Base-by-base conservation (phyloP, 2,888 invertebrate species). In the Meloe dianella region DNA sequence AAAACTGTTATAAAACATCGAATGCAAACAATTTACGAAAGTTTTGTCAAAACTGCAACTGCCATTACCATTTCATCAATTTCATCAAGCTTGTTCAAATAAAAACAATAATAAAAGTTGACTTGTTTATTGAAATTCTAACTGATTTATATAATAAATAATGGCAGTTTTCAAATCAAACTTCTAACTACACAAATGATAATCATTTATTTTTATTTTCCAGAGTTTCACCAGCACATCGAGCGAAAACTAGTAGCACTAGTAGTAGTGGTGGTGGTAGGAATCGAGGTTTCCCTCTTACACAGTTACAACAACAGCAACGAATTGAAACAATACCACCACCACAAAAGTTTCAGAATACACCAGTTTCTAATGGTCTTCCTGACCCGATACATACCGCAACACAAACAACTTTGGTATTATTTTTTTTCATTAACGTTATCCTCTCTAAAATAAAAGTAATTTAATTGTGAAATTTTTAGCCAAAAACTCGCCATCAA, bases 341-440 rank as follows among this genome's bases (percentile, higher is more conserved):
- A 22, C 84, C 84, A 35, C 85, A 84, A 69, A 84, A 83, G 71
- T 86, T 84, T 78, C 78, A 84, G 74, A 83, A 80, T 63, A 75
- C 69, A 51, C 73, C 74, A 63, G 74, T 75, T 64, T 75, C 74
- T 64, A 78, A 79, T 70, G 79, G 78, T 64, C 70, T 78, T 66
- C 74, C 74, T n/a, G 86, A 80, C 66, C 87, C 87, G 54, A 86
- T 86, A 73, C 88, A 87, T 66, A 89, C 89, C 73, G 91, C 91
- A 69, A 91, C 91, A 57, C 92, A 93, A 85, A 93, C 93, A 65
- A 93, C 93, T 78, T 88, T 93, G 86, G 93, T 93, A 85, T 88
- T 66, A 20, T 61, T 38, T 30, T 20, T 58, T 59, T 20, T 54
- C 51, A n/a, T 41, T 41, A 32, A 32, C 32, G 7, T 27, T 35